Evolutionary conservation across 1,140 invertebrate genomes (phyloP).

Genomic region (Rhagoletis zephyria): DNA sequence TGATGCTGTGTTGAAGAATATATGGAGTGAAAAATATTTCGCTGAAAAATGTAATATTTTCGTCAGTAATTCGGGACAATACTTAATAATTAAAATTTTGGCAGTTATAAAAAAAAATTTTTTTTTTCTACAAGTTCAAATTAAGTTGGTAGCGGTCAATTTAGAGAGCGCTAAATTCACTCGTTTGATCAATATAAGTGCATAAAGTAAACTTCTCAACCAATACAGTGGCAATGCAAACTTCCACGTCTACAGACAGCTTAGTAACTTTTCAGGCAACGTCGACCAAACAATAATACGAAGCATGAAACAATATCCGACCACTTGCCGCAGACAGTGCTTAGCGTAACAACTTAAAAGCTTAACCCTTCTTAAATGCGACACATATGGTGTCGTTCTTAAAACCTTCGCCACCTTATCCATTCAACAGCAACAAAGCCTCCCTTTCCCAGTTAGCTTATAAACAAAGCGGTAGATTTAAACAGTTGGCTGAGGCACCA

Average conservation of each 20-base stretch:
- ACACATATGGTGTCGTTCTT: slow-evolving; percentile 4
- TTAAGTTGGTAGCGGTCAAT: too few species aligned
- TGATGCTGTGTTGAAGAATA: background rate
- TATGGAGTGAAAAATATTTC: background rate
- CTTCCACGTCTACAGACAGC: background rate
- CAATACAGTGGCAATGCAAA: background rate
- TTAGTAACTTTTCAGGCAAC: background rate
- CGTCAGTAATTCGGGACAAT: slow-evolving; percentile 1
- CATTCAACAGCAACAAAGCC: background rate
- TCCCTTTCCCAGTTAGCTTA: background rate
- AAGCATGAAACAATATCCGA: slow-evolving; percentile 10
- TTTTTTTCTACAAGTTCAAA: too few species aligned
- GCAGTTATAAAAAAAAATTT: background rate
- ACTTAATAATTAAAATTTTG: background rate
- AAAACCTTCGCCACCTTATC: background rate
- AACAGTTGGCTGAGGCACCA: slow-evolving; percentile 31
- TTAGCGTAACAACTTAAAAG: background rate
- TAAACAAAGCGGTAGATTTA: slow-evolving; percentile 34
- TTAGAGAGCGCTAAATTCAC: too few species aligned
- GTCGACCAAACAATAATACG: background rate
- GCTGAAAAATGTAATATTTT: background rate
- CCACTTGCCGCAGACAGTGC: background rate
- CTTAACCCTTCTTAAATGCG: slow-evolving; percentile 36
- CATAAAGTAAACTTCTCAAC: background rate
- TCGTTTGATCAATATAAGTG: too few species aligned